These are phyloP conservation scores for Oryzias sinensis DNA, from an alignment of 2,797 vertebrate genomes.

Conservation along the genomic window DNA sequence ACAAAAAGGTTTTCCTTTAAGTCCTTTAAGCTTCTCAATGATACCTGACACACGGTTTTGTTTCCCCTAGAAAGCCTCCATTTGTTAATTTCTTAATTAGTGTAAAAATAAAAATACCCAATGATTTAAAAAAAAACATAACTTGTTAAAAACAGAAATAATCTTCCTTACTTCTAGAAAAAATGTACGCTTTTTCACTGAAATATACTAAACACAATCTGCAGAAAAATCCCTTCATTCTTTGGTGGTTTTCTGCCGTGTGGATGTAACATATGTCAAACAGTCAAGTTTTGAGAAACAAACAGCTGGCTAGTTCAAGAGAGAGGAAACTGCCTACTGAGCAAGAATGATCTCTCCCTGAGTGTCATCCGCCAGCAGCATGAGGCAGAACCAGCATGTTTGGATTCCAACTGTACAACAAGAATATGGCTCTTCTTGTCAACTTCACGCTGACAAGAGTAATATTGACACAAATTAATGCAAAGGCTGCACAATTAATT, in stretches of 20 bases:
- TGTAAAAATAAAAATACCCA: constrained; percentile 13
- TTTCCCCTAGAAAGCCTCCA: constrained; percentile 17
- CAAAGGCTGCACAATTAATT: constrained; percentile 79
- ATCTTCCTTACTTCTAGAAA: constrained; percentile 3
- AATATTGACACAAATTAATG: constrained; percentile 83
- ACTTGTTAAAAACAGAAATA: constrained; percentile 2
- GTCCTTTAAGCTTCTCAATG: constrained; percentile 73
- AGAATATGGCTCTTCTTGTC: constrained; percentile 79
- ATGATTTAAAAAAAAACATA: background rate
- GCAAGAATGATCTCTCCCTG: constrained; percentile 76
- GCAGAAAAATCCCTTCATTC: constrained; percentile 44
- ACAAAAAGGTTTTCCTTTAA: constrained; percentile 85
- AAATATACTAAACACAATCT: constrained; percentile 9
- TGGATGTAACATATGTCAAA: constrained; percentile 76
- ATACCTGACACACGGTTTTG: constrained; percentile 31
- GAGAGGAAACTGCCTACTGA: constrained; percentile 79
- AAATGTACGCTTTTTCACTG: background rate
- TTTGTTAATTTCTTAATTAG: constrained; percentile 15
- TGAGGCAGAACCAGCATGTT: constrained; percentile 80
- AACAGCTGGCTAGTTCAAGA: constrained; percentile 82
- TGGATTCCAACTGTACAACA: constrained; percentile 70
- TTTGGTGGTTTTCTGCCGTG: constrained; percentile 62
- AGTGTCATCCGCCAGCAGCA: constrained; percentile 79
- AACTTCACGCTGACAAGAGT: constrained; percentile 81
- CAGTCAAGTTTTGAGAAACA: constrained; percentile 78